phyloP scores from a whole-genome alignment of 2,888 invertebrate genomes.

The Mythimna pallens region DNA sequence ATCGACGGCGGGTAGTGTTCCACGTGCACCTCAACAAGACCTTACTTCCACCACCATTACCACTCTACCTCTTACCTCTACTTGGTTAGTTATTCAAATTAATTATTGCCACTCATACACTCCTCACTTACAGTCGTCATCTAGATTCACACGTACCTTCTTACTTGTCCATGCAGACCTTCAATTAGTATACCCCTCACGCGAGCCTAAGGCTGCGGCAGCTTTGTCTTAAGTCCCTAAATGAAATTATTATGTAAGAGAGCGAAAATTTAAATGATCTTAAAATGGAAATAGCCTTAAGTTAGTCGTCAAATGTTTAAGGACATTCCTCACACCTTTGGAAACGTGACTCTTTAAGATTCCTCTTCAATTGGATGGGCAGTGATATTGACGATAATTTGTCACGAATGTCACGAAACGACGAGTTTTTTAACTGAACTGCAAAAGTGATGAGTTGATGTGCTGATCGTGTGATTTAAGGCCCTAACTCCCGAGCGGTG shows the following conservation, averaged over 20 bases:
- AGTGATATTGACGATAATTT: conserved; percentile 38
- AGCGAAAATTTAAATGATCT: conserved; percentile 66
- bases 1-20: no score
- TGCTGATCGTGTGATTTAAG: neutral
- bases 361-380: conserved; percentile 31
- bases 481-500: no score
- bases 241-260: conserved; percentile 69
- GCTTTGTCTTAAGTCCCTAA: conserved; percentile 73
- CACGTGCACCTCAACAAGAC: no score
- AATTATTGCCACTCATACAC: neutral
- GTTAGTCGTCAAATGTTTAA: conserved; percentile 51
- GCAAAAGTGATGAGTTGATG: neutral
- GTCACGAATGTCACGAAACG: conserved; percentile 50
- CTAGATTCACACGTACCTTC: conserved; percentile 11
- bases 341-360: conserved; percentile 59
- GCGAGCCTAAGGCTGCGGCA: conserved; percentile 58
- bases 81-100: neutral
- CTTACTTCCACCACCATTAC: no score
- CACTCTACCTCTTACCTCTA: no score
- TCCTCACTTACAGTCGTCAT: conserved; percentile 1
- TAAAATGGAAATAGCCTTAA: conserved; percentile 64
- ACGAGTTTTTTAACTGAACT: conserved; percentile 8
- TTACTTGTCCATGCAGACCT: conserved; percentile 11
- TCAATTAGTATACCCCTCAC: conserved; percentile 45
- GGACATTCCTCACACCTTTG: conserved; percentile 62